Evolutionary conservation across 1,140 invertebrate genomes (phyloP), one percentile per base, ranked within the genome.

Genomic region (Lucilia cuprina): DNA sequence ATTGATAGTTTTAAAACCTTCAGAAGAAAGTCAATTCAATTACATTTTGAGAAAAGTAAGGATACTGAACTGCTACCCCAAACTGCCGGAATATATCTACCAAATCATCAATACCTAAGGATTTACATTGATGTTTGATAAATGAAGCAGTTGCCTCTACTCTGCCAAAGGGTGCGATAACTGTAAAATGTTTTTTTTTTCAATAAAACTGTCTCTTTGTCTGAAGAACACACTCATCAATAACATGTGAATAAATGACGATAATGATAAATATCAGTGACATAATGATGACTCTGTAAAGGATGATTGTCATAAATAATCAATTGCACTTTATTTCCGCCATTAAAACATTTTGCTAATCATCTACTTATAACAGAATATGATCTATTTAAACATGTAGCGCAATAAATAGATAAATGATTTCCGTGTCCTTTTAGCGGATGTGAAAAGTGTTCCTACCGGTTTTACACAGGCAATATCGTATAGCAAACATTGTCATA

Each of bases 391-490:
- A 10, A 60, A 60, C 35, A 41, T n/a, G n/a, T n/a, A 41, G 8
- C 35, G 8, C 35, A 41, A 41, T 41, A 41, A 5, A 41, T 41
- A 60, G 13, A 77, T 7, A 77, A 77, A 77, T n/a, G n/a, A n/a
- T n/a, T n/a, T n/a, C n/a, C n/a, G 34, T 19, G 30, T 77, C n/a
- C n/a, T 77, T 30, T 41, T n/a, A 77, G n/a, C 74, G 74, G 74
- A 77, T 41, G 74, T 77, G 14, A 14, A 77, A 77, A 77, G 74
- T 77, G 74, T 77, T 77, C 41, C 74, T 77, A 41, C 74, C 74
- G n/a, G 74, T 77, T 77, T 77, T 35, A 8, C 12, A 12, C 9
- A 60, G 55, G 55, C 55, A 60, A 60, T 60, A 3, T 0, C 13
- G 12, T 60, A 60, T n/a, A n/a, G n/a, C 55, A 60, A 60, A 60